These are phyloP conservation scores for Anguilla obscura DNA, from an alignment of 2,797 vertebrate species.

Conservation along the genomic window DNA sequence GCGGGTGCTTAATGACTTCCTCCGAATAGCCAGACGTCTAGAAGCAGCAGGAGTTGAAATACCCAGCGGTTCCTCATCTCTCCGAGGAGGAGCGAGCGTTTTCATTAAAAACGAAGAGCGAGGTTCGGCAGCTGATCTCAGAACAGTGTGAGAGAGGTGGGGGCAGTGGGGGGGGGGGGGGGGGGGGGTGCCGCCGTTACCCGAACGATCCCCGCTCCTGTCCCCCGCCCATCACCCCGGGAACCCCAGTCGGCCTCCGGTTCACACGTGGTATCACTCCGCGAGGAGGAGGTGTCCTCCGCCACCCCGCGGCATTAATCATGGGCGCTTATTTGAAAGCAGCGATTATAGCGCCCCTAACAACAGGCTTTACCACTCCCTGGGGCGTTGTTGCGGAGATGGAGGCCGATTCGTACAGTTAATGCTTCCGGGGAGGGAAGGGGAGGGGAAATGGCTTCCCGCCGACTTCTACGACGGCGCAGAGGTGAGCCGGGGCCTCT, in stretches of 20 bases:
- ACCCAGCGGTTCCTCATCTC: background rate
- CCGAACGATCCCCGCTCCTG: background rate
- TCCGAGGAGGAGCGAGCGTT: background rate
- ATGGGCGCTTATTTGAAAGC: slow-evolving; percentile 6
- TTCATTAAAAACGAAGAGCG: background rate
- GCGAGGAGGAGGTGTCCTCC: background rate
- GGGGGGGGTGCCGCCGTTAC: background rate
- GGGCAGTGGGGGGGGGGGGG: background rate
- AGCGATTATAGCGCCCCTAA: background rate
- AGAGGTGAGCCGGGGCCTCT: background rate
- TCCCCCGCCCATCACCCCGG: background rate
- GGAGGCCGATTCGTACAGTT: background rate
- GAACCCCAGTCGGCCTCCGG: background rate
- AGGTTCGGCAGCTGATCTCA: background rate
- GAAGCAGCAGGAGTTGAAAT: background rate
- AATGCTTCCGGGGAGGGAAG: background rate
- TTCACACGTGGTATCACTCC: background rate
- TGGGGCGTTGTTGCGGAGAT: background rate
- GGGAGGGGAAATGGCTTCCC: background rate
- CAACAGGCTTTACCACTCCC: slow-evolving; percentile 12
- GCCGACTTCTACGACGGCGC: background rate
- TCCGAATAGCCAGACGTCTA: background rate
- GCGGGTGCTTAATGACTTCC: background rate
- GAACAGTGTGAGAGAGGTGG: background rate
- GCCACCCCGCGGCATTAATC: background rate